Conservation (phyloP, 2,888 invertebrate species). For the Melieria crassipennis region DNA sequence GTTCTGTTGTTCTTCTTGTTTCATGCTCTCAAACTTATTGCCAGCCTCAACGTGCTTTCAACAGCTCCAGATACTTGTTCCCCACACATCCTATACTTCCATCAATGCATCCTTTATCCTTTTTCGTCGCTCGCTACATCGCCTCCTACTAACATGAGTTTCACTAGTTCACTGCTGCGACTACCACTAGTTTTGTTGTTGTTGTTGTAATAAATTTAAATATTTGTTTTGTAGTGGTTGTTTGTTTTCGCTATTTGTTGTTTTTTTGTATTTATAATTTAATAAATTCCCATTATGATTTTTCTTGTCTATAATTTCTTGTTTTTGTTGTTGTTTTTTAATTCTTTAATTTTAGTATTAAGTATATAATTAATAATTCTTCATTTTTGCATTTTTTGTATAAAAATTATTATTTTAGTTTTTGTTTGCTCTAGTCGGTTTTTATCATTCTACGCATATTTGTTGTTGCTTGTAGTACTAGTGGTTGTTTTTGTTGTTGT, state of each 20-base stretch:
- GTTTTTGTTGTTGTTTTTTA: slow-evolving; percentile 39
- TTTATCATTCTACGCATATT: slow-evolving; percentile 8
- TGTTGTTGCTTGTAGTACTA: slow-evolving; percentile 17
- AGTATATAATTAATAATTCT: slow-evolving; percentile 38
- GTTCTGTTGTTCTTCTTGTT: no score
- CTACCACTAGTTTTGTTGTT: neutral
- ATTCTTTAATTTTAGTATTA: slow-evolving; percentile 41
- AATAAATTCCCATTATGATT: slow-evolving; percentile 61
- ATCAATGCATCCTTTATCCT: no score
- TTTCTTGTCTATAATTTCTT: slow-evolving; percentile 46
- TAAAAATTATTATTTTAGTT: slow-evolving; percentile 40
- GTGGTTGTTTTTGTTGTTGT: slow-evolving; percentile 41
- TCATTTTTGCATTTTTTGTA: slow-evolving; percentile 36
- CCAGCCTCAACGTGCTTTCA: no score
- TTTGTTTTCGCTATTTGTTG: slow-evolving; percentile 40
- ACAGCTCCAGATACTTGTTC: slow-evolving; percentile 30
- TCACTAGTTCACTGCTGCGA: no score
- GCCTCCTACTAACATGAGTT: no score
- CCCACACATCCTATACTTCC: neutral
- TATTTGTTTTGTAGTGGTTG: slow-evolving; percentile 36
- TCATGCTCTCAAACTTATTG: no score
- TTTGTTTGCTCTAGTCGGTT: slow-evolving; percentile 27
- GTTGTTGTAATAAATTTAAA: slow-evolving; percentile 33
- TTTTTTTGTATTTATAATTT: slow-evolving; percentile 42
- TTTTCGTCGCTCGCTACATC: no score